phyloP scores from a whole-genome alignment of 2,113 vertebrate genomes.

The Martes martes region DNA sequence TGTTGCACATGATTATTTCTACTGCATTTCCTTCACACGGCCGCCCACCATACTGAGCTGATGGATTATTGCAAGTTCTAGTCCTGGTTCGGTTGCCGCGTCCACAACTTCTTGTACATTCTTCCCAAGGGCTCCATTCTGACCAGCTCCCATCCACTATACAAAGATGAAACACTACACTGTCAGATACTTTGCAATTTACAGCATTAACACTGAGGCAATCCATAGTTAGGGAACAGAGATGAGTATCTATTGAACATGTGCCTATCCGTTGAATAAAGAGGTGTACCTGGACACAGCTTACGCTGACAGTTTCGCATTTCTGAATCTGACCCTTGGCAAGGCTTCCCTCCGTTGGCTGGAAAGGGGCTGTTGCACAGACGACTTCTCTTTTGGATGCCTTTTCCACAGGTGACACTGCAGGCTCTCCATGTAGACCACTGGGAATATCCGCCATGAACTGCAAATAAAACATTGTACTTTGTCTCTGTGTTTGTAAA shows the following conservation, averaged over 20 bases:
- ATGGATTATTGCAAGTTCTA: constrained; percentile 89
- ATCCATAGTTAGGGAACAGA: background rate
- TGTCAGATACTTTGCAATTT: background rate
- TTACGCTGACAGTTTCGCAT: constrained; percentile 86
- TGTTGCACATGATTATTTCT: constrained; percentile 89
- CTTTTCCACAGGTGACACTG: constrained; percentile 91
- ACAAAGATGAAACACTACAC: background rate
- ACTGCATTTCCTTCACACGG: constrained; percentile 89
- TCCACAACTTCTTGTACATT: constrained; percentile 94
- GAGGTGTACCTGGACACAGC: constrained; percentile 90
- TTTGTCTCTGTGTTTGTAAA: background rate
- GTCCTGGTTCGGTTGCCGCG: constrained; percentile 92
- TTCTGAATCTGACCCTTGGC: constrained; percentile 84
- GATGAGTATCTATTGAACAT: accelerated
- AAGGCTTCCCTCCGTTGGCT: constrained; percentile 91
- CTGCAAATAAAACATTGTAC: constrained; percentile 77
- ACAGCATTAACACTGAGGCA: background rate
- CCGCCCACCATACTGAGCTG: constrained; percentile 87
- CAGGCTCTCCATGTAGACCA: constrained; percentile 94
- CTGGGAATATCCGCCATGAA: constrained; percentile 92
- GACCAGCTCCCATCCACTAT: constrained; percentile 96
- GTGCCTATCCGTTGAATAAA: background rate
- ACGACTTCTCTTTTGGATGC: constrained; percentile 89
- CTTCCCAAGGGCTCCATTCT: constrained; percentile 94
- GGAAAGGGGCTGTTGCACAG: constrained; percentile 91